Evolutionary conservation across 2,888 invertebrate genomes (phyloP), one percentile per base, ranked within the genome.

Genomic region (Stenoptilia bipunctidactyla): DNA sequence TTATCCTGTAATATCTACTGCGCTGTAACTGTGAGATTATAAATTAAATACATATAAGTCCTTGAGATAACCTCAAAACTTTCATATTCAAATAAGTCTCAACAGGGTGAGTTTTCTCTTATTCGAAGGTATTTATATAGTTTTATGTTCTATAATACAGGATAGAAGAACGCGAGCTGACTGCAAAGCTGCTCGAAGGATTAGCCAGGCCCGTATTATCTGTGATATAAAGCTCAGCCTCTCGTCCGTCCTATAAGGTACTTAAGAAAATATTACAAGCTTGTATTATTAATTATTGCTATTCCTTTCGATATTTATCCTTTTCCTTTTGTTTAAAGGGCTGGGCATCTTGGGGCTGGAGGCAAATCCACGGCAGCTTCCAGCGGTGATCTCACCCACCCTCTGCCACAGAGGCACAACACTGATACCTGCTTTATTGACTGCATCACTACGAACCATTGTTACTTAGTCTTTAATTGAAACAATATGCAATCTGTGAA

Each of bases 401-500:
- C 75, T 79, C 77, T 76, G 70, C 66, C 67, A 72, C 62, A 75
- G 80, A 76, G 79, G 80, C 74, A 73, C 65, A 68, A 76, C 77
- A 75, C 76, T 75, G 80, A 79, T 83, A 86, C 85, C 87, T 87
- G 87, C 87, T 87, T 86, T 85, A 86, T 86, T 87, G 82, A 80
- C 82, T 82, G 82, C 82, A 80, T 82, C 82, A 82, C 83, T 76
- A 82, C 75, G 75, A 82, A 84, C 85, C 82, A 85, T 85, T 87
- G 87, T 87, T 85, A 85, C 86, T 85, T 83, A 83, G 83, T 82
- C 75, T 79, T 67, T 84, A 84, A 84, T 80, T 71, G 76, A 83
- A 84, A 85, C 84, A 86, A 86, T 85, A 88, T 88, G 88, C 88
- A 88, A 88, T 88, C 88, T 88, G 88, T 88, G 88, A 89, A 88